These are phyloP conservation scores for Syngnathus typhle DNA, from an alignment of 2,113 vertebrate species.

Conservation along the genomic window DNA sequence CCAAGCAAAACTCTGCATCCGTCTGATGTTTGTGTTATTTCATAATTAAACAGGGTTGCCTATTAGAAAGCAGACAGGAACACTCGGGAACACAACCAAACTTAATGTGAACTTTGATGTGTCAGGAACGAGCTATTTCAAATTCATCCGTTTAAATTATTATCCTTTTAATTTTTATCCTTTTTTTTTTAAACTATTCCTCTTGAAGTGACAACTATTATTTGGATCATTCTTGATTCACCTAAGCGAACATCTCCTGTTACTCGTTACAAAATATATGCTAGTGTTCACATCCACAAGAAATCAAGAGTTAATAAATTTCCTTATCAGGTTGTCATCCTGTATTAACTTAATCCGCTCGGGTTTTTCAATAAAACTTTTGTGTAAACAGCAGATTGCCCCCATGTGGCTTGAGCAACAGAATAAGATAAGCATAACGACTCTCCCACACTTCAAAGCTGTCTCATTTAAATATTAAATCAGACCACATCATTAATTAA, in stretches of 20 bases:
- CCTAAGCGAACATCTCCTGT: not conserved
- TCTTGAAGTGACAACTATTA: not conserved
- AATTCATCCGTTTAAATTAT: not conserved
- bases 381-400: slow-evolving; percentile 22
- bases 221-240: not conserved
- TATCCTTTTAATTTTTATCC: not conserved
- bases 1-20: slow-evolving; percentile 10
- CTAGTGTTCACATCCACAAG: not conserved
- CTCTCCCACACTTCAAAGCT: slow-evolving; percentile 45
- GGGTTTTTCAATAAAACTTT: slow-evolving; percentile 23
- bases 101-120: slow-evolving; percentile 8
- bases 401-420: slow-evolving; percentile 14
- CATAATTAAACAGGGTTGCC: slow-evolving; percentile 32
- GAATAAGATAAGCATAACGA: slow-evolving; percentile 35
- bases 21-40: slow-evolving; percentile 19
- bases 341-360: slow-evolving; percentile 9
- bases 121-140: slow-evolving; percentile 5
- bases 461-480: slow-evolving; percentile 53
- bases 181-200: not conserved
- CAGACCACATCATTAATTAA: slow-evolving; percentile 44
- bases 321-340: not conserved
- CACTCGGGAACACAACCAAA: slow-evolving; percentile 15
- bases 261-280: not conserved
- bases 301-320: not conserved
- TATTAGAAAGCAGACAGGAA: slow-evolving; percentile 17